Conservation (phyloP, 2,888 invertebrate genomes). For the Dicranocentrus wangi region DNA sequence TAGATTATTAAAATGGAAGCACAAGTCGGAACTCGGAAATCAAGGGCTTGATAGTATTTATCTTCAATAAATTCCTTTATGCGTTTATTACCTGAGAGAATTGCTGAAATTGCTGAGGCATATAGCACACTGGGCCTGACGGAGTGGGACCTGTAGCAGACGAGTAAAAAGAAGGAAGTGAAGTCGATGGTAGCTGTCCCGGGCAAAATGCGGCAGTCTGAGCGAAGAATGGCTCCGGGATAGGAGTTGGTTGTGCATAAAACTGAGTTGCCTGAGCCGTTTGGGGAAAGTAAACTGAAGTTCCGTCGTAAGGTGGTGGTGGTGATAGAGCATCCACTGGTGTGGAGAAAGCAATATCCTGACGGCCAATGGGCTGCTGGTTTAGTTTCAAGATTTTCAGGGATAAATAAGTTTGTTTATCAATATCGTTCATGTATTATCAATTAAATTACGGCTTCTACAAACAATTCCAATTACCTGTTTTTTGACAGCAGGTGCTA, state of each 20-base stretch:
- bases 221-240: slow-evolving; percentile 64
- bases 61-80: too few relatives aligned
- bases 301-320: slow-evolving; percentile 64
- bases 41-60: too few relatives aligned
- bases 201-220: slow-evolving; percentile 63
- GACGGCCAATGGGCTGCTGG: slow-evolving; percentile 63
- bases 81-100: slow-evolving; percentile 62
- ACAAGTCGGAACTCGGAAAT: too few relatives aligned
- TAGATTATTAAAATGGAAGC: too few relatives aligned
- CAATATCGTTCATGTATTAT: too few relatives aligned
- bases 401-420: too few relatives aligned
- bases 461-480: too few relatives aligned
- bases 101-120: slow-evolving; percentile 68
- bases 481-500: slow-evolving; percentile 90
- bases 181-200: slow-evolving; percentile 60
- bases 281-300: slow-evolving; percentile 62
- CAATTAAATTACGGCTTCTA: too few relatives aligned
- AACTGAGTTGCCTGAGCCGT: slow-evolving; percentile 65
- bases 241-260: slow-evolving; percentile 64
- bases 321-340: slow-evolving; percentile 59
- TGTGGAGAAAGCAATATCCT: slow-evolving; percentile 63
- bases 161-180: slow-evolving; percentile 61
- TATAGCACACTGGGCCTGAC: slow-evolving; percentile 67
- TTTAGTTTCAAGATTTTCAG: slow-evolving; percentile 6
- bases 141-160: slow-evolving; percentile 59